phyloP scores from a whole-genome alignment of 2,797 vertebrate species.

The Mormyrops attenuatus region DNA sequence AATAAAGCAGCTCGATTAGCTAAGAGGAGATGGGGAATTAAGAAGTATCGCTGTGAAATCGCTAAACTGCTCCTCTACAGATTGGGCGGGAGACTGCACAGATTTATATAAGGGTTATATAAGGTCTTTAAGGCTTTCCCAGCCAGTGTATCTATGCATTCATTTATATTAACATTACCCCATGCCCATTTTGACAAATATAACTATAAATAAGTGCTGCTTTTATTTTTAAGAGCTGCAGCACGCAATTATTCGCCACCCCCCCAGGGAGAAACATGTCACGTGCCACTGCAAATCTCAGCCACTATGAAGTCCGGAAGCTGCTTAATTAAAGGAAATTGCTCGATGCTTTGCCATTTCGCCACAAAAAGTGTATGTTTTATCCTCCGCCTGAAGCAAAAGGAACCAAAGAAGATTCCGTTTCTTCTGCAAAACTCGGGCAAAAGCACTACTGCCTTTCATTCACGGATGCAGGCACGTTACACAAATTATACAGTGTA shows the following conservation, averaged over 20 bases:
- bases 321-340: conserved; percentile 10
- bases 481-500: background rate
- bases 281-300: background rate
- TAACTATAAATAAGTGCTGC: background rate
- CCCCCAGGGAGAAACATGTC: background rate
- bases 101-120: background rate
- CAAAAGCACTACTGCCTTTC: background rate
- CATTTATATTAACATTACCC: background rate
- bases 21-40: background rate
- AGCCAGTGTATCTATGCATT: background rate
- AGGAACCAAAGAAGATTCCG: background rate
- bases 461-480: background rate
- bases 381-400: background rate
- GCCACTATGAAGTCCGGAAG: background rate
- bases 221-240: background rate
- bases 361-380: background rate
- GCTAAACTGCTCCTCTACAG: background rate
- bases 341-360: background rate
- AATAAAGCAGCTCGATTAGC: background rate
- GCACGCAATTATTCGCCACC: background rate
- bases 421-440: background rate
- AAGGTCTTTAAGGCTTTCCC: background rate
- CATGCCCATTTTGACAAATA: background rate
- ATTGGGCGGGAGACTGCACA: background rate
- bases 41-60: background rate